A percentile compares a stretch with the other conserved stretches of the same genome.
phyloP scores from a whole-genome alignment of 1,140 invertebrate genomes.

The Nephila pilipes region DNA sequence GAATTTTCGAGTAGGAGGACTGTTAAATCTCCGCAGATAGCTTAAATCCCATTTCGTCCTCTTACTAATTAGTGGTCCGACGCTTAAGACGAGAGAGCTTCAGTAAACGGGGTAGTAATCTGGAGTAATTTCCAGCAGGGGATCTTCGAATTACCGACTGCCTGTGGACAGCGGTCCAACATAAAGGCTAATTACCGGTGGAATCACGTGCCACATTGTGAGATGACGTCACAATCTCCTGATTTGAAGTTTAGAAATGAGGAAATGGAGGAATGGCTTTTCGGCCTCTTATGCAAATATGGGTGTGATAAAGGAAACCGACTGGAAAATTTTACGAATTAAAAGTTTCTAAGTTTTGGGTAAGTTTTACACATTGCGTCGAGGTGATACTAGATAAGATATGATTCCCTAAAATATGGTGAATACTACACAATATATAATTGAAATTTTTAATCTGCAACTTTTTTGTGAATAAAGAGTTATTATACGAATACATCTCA shows the following conservation, averaged over 20 bases:
- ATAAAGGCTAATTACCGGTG: constrained; percentile 66
- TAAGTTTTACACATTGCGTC: too few species aligned
- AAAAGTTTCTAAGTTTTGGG: neutral
- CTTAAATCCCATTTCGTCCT: constrained; percentile 60
- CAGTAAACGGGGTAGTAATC: constrained; percentile 53
- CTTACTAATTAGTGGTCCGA: constrained; percentile 59
- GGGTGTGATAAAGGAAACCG: neutral
- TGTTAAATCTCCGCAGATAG: constrained; percentile 58
- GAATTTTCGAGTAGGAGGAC: constrained; percentile 37
- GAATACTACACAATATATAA: too few species aligned
- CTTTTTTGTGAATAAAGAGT: too few species aligned
- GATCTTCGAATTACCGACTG: constrained; percentile 48
- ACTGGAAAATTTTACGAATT: neutral
- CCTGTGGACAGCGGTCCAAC: constrained; percentile 40
- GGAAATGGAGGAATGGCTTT: neutral
- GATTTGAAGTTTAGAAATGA: neutral
- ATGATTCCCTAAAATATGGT: too few species aligned
- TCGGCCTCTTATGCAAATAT: neutral
- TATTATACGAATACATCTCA: too few species aligned
- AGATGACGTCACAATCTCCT: constrained; percentile 13
- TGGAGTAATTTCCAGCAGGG: constrained; percentile 64
- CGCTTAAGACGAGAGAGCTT: constrained; percentile 33
- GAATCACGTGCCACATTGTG: constrained; percentile 30
- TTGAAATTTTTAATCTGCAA: too few species aligned
- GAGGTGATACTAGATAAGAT: too few species aligned